Conservation (phyloP, 2,888 invertebrate genomes). For the Spialia ferax region DNA sequence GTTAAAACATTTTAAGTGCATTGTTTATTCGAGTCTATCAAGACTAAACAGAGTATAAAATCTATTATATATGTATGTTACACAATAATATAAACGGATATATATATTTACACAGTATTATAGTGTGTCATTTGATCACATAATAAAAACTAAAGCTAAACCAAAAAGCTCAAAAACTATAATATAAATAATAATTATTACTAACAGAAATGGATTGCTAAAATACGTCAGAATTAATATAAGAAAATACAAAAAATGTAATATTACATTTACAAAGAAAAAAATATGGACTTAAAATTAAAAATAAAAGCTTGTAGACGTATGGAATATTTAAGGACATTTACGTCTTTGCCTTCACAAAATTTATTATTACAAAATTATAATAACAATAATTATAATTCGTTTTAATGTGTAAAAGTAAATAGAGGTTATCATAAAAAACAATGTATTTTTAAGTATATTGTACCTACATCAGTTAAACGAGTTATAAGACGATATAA, state of each 20-base stretch:
- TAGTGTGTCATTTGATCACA: conserved; percentile 55
- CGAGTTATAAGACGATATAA: no score
- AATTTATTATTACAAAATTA: neutral
- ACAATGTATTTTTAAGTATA: conserved; percentile 6
- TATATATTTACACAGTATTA: conserved; percentile 53
- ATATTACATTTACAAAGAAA: conserved; percentile 27
- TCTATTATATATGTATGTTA: conserved; percentile 39
- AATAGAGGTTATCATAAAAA: no score
- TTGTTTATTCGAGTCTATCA: conserved; percentile 68
- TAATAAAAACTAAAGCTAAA: conserved; percentile 33
- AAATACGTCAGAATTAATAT: conserved; percentile 22
- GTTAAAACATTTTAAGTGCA: conserved; percentile 53
- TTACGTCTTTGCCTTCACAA: neutral
- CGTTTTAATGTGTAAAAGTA: no score
- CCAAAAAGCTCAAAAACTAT: conserved; percentile 34
- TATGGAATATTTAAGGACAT: conserved; percentile 7
- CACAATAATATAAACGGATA: conserved; percentile 41
- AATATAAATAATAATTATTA: conserved; percentile 31
- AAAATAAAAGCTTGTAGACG: neutral
- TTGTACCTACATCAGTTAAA: conserved; percentile 4
- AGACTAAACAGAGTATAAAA: conserved; percentile 48
- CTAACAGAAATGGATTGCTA: conserved; percentile 23
- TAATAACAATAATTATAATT: no score
- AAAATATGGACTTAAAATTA: conserved; percentile 3
- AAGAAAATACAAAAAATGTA: conserved; percentile 14